Conservation (phyloP, 1,140 invertebrate species). For the Euura saliciscinereae region DNA sequence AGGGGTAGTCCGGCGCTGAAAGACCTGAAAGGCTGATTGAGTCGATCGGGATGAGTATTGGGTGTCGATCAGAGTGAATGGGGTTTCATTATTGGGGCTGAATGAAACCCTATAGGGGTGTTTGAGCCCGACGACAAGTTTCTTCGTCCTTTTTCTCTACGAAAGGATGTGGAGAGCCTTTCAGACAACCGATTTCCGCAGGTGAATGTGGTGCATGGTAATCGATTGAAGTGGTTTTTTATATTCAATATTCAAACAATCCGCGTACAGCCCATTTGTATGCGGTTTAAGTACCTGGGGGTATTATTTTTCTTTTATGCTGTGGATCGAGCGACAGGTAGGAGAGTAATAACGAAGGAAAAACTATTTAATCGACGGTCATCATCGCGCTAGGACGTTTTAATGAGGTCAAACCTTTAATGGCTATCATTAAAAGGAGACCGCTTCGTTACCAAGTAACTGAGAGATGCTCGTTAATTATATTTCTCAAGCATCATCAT, state of each 20-base stretch:
- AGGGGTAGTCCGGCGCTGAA: neutral
- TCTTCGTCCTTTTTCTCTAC: neutral
- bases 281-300: neutral
- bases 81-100: conserved; percentile 34
- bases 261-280: conserved; percentile 25
- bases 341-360: neutral
- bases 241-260: neutral
- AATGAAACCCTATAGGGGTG: conserved; percentile 18
- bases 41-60: conserved; percentile 36
- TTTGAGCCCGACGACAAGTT: neutral
- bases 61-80: conserved; percentile 50
- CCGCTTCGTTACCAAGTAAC: neutral
- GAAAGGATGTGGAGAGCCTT: neutral
- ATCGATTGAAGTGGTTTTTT: conserved; percentile 26
- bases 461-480: conserved; percentile 19
- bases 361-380: conserved; percentile 22
- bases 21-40: conserved; percentile 13
- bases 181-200: neutral
- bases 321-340: too few species aligned
- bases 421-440: conserved; percentile 21
- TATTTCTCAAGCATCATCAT: conserved; percentile 8
- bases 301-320: too few species aligned
- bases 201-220: conserved; percentile 17
- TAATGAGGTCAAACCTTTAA: conserved; percentile 26
- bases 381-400: neutral